Evolutionary conservation across 2,113 vertebrate genomes (phyloP).

Genomic region (Myxocyprinus asiaticus): DNA sequence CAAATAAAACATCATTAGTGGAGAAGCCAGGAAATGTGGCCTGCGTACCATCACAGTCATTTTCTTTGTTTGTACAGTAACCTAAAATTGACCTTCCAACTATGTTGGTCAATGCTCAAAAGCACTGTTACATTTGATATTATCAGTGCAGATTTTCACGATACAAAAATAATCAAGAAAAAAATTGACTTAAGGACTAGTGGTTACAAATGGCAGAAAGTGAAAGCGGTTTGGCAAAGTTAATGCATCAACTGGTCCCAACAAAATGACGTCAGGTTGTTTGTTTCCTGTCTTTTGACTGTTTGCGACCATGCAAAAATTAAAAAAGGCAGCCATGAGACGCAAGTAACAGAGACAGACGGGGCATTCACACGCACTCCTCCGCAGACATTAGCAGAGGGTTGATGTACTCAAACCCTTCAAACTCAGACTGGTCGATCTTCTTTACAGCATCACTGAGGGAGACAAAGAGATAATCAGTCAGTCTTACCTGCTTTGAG

Average conservation of each 20-base stretch:
- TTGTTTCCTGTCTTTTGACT: too few relatives aligned
- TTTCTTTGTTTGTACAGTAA: conserved; percentile 52
- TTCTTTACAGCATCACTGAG: conserved; percentile 93
- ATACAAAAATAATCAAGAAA: conserved; percentile 70
- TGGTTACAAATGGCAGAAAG: conserved; percentile 78
- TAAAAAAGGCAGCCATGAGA: conserved; percentile 56
- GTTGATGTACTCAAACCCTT: conserved; percentile 99
- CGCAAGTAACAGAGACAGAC: conserved; percentile 34
- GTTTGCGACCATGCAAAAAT: conserved; percentile 58
- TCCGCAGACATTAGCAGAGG: conserved; percentile 98
- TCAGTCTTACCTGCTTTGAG: conserved; percentile 2
- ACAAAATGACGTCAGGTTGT: background rate
- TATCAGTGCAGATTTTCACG: conserved; percentile 71
- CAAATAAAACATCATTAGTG: conserved; percentile 63
- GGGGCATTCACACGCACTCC: conserved; percentile 88
- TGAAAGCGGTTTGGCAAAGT: conserved; percentile 72
- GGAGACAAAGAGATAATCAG: conserved; percentile 40
- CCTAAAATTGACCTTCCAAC: conserved; percentile 64
- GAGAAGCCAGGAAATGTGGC: conserved; percentile 52
- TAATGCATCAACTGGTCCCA: conserved; percentile 34
- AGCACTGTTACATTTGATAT: conserved; percentile 58
- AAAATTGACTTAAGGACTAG: conserved; percentile 70
- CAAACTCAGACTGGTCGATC: conserved; percentile 99
- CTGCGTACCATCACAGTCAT: conserved; percentile 35
- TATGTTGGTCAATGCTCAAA: conserved; percentile 48